phyloP scores from a whole-genome alignment of 23 tunicate species.

The Trididemnum clinides region DNA sequence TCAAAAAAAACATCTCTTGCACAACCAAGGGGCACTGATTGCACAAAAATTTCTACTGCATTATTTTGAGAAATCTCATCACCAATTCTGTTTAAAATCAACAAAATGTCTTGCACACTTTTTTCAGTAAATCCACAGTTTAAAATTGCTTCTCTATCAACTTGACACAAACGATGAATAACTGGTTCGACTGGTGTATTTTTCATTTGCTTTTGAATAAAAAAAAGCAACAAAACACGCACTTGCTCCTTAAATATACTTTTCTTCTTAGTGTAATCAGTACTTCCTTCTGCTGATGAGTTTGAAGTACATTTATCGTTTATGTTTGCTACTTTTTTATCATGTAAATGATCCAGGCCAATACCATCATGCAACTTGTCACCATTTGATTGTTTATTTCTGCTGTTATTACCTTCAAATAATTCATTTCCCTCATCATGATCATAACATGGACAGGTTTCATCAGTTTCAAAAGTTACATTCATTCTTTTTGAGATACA shows the following conservation, averaged over 20 bases:
- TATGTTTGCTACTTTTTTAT: no score
- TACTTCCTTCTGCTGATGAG: no score
- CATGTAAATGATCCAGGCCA: no score
- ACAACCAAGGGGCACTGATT: slow-evolving; percentile 46
- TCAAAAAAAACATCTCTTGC: slow-evolving; percentile 60
- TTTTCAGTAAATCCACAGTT: slow-evolving; percentile 43
- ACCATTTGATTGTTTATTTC: no score
- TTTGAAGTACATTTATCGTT: no score
- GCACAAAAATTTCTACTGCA: slow-evolving; percentile 36
- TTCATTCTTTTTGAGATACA: no score
- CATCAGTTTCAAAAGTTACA: no score
- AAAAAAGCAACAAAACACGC: slow-evolving; percentile 2
- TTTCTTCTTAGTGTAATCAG: no score
- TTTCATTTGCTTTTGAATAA: slow-evolving; percentile 40
- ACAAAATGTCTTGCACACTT: slow-evolving; percentile 20
- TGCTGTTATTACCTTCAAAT: no score
- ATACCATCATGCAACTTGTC: no score
- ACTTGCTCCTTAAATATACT: slow-evolving; percentile 11
- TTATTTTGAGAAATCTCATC: slow-evolving; percentile 44
- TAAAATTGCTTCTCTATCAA: neutral
- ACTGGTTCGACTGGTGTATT: slow-evolving; percentile 32
- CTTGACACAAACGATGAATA: slow-evolving; percentile 23
- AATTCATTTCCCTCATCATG: no score
- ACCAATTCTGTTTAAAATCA: slow-evolving; percentile 31
- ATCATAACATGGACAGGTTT: no score